Conservation (phyloP, 2,888 invertebrate genomes). For the Drosophila longiperda region DNA sequence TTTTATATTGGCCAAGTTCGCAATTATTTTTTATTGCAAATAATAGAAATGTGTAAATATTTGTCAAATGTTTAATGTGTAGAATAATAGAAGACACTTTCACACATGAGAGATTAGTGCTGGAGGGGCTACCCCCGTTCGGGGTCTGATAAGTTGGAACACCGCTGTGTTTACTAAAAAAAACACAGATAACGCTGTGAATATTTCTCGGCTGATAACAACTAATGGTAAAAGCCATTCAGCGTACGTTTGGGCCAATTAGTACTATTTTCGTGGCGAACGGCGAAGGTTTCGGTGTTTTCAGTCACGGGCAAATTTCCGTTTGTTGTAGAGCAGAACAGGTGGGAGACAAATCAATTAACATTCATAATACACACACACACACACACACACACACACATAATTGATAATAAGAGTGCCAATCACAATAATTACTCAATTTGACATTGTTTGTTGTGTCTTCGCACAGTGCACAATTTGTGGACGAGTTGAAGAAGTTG, state of each 20-base stretch:
- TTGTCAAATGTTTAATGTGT: constrained; percentile 23
- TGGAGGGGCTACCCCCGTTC: constrained; percentile 7
- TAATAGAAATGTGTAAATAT: constrained; percentile 18
- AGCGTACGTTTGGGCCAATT: constrained; percentile 44
- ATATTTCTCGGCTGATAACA: constrained; percentile 54
- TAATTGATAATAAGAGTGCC: constrained; percentile 57
- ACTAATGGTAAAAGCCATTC: constrained; percentile 48
- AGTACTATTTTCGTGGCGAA: constrained; percentile 61
- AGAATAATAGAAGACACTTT: constrained; percentile 26
- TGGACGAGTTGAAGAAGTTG: constrained; percentile 81
- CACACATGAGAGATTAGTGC: constrained; percentile 15
- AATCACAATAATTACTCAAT: constrained; percentile 63
- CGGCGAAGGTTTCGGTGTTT: constrained; percentile 50
- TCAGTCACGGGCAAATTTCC: constrained; percentile 37
- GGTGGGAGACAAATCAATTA: constrained; percentile 63
- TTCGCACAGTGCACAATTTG: constrained; percentile 73
- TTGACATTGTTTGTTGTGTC: constrained; percentile 19
- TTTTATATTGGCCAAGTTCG: not conserved
- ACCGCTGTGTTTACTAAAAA: constrained; percentile 67
- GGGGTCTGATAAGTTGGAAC: constrained; percentile 62
- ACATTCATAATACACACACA: constrained; percentile 44
- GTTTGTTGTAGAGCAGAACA: constrained; percentile 42
- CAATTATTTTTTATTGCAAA: constrained; percentile 18
- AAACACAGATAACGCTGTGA: constrained; percentile 52
- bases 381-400: constrained; percentile 1